These are phyloP conservation scores for Phasia obesa DNA, from an alignment of 2,888 invertebrate genomes.

Conservation along the genomic window DNA sequence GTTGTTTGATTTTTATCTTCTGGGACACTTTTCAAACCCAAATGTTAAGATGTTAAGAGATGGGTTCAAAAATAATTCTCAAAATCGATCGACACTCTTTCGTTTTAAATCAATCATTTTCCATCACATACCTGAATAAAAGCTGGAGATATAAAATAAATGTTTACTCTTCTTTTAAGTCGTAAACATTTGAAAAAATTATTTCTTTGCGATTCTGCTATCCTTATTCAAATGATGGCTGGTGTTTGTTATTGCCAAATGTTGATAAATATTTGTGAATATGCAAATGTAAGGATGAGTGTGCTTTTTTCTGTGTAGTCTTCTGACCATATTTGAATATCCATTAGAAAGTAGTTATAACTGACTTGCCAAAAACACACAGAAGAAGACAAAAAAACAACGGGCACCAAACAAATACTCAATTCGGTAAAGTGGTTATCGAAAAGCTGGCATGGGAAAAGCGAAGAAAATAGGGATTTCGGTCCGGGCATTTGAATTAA, in stretches of 20 bases:
- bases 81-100: too few species aligned
- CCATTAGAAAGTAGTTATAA: slow-evolving; percentile 68
- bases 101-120: too few species aligned
- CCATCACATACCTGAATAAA: too few species aligned
- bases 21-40: too few species aligned
- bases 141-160: too few species aligned
- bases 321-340: slow-evolving; percentile 72
- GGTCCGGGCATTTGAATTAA: slow-evolving; percentile 33
- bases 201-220: background rate
- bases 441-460: background rate
- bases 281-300: slow-evolving; percentile 6
- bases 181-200: too few species aligned
- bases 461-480: slow-evolving; percentile 11
- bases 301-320: slow-evolving; percentile 26
- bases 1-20: too few species aligned
- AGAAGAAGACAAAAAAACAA: slow-evolving; percentile 36
- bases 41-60: too few species aligned
- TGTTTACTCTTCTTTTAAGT: too few species aligned
- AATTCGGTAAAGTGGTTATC: background rate
- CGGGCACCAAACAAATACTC: slow-evolving; percentile 36
- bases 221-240: slow-evolving; percentile 8
- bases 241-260: slow-evolving; percentile 2
- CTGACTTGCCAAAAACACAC: slow-evolving; percentile 61
- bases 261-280: background rate
- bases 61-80: too few species aligned